phyloP scores from a whole-genome alignment of 2,113 vertebrate genomes.

The Sylvilagus bachmani region DNA sequence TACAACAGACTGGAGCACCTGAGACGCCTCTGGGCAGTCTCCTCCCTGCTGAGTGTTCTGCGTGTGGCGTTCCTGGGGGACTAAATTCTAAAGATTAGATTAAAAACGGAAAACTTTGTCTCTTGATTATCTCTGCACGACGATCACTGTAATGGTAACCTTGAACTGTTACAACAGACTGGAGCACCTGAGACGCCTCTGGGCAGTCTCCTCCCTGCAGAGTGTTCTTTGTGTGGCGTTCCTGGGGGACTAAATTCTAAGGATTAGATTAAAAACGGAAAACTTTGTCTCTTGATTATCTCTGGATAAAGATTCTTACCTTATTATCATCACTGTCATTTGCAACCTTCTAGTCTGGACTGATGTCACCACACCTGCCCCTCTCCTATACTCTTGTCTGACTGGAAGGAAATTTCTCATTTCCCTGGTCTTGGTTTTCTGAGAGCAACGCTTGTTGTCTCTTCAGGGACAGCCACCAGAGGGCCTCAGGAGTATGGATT shows the following conservation, averaged over 20 bases:
- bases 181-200: no score
- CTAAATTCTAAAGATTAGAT: no score
- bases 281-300: background rate
- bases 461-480: background rate
- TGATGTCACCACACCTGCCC: background rate
- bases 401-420: background rate
- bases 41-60: background rate
- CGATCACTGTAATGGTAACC: no score
- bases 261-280: background rate
- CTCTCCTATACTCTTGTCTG: background rate
- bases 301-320: background rate
- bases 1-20: rapidly evolving
- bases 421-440: background rate
- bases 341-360: background rate
- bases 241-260: background rate
- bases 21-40: background rate
- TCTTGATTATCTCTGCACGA: no score
- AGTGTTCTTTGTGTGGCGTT: background rate
- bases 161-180: no score
- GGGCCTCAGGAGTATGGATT: background rate
- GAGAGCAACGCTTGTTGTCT: background rate
- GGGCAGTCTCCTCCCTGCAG: no score
- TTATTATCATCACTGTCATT: background rate
- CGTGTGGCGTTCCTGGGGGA: no score
- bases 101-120: no score